These are phyloP conservation scores for Ceratina japonica DNA, from an alignment of 1,140 invertebrate genomes.

Conservation along the genomic window DNA sequence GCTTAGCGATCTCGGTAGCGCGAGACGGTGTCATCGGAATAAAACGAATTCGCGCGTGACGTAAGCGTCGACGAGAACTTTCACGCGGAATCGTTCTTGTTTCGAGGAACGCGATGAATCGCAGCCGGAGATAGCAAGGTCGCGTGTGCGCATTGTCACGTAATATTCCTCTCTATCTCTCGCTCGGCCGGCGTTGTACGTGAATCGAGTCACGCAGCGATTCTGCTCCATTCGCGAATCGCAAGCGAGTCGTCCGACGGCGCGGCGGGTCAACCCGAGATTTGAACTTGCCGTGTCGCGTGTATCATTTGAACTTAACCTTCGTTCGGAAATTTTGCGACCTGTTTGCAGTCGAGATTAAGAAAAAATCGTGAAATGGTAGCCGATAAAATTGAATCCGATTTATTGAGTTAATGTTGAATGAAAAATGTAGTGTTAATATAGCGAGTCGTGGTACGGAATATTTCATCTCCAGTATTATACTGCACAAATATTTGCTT, in stretches of 20 bases:
- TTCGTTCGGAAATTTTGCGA: not conserved
- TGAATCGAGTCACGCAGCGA: conserved; percentile 34
- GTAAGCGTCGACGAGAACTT: not conserved
- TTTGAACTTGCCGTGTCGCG: conserved; percentile 16
- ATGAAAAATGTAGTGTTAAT: too few species aligned
- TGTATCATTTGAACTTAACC: conserved; percentile 30
- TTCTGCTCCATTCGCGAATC: not conserved
- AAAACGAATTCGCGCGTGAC: not conserved
- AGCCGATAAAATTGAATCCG: not conserved
- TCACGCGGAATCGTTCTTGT: not conserved
- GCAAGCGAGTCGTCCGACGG: not conserved
- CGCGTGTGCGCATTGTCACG: conserved; percentile 18
- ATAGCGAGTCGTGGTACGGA: not conserved
- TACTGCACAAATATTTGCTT: not conserved
- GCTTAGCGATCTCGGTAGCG: not conserved
- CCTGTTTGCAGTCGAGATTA: not conserved
- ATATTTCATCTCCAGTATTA: not conserved
- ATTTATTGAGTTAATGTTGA: too few species aligned
- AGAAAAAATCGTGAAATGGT: not conserved
- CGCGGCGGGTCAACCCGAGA: not conserved
- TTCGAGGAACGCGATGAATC: not conserved
- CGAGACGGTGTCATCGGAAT: not conserved
- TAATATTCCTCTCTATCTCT: too few species aligned
- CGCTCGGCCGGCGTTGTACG: not conserved
- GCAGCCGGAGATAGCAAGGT: not conserved